Evolutionary conservation across 1,140 invertebrate genomes (phyloP), one percentile per base, ranked within the genome.

Genomic region (Andricus grossulariae): DNA sequence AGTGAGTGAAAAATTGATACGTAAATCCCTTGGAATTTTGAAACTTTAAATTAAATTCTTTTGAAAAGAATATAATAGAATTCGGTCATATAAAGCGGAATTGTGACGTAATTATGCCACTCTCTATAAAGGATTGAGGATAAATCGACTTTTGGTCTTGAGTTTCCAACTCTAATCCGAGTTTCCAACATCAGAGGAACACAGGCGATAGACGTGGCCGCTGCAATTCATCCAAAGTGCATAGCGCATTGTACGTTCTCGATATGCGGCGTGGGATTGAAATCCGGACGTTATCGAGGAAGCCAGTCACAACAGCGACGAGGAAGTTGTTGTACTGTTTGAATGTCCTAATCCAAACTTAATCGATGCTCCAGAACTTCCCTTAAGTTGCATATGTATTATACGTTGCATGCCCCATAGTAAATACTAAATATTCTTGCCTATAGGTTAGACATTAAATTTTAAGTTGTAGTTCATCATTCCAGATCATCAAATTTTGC

Each of bases 321-420:
- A 66, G 60, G 60, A 39, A 66, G 25, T 66, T 66, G 60, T 16
- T 66, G 60, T 32, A 39, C 60, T 32, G 13, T 25, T 39, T 66
- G 60, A 66, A 66, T 66, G 39, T 15, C 16, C 0, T 66, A 66
- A 45, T 39, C 60, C 60, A 39, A 66, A 66, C 60, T 66, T 66
- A 45, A 66, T 66, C 60, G 60, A 66, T 66, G 60, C 60, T 32
- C 32, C 39, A 66, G 25, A 66, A 66, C 60, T 66, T 66, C 13
- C 21, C 39, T 66, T 16, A 39, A 66, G 60, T 66, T 16, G 32
- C 15, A 66, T 16, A 66, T n/a, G 25, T 39, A 66, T 66, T 66
- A 66, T 39, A 66, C 45, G 60, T n/a, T 15, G n/a, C 39, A 32
- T 16, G 32, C 32, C 3, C 60, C 10, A 0, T 45, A 66, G 25